Conservation (phyloP, 2,888 invertebrate species). For the Bombylius discolor region DNA sequence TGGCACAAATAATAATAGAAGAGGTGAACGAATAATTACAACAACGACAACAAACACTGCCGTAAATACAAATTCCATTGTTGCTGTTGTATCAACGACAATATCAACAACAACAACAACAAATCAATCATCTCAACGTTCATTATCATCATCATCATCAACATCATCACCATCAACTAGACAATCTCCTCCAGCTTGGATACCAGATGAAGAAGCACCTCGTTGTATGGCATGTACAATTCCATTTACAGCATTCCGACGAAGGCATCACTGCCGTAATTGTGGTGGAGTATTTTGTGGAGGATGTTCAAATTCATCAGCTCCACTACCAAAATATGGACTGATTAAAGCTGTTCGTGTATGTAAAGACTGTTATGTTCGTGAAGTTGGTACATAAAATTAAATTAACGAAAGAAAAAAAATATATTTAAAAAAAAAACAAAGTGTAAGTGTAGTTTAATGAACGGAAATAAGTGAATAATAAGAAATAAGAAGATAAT, state of each 20-base stretch:
- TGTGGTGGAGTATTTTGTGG: conserved; percentile 92
- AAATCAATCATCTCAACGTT: neutral
- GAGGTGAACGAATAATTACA: neutral
- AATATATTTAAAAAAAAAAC: neutral
- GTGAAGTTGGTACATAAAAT: conserved; percentile 12
- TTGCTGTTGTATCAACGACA: conserved; percentile 5
- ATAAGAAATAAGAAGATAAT: no score
- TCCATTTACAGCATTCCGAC: conserved; percentile 86
- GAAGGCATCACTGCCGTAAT: conserved; percentile 93
- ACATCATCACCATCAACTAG: conserved; percentile 7
- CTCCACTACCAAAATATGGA: conserved; percentile 85
- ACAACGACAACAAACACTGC: conserved; percentile 10
- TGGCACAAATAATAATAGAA: conserved; percentile 10
- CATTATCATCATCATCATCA: neutral
- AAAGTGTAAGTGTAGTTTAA: no score
- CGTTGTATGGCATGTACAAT: conserved; percentile 87
- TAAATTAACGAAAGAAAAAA: neutral
- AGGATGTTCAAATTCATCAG: conserved; percentile 83
- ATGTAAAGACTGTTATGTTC: conserved; percentile 44
- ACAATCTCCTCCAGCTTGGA: conserved; percentile 70
- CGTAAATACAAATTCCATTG: conserved; percentile 5
- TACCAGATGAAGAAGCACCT: conserved; percentile 85
- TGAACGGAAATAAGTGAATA: no score
- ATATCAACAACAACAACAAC: neutral
- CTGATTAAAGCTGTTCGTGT: conserved; percentile 87